Evolutionary conservation across 2,113 vertebrate species (phyloP).

Genomic region (Drymodes brunneopygia): DNA sequence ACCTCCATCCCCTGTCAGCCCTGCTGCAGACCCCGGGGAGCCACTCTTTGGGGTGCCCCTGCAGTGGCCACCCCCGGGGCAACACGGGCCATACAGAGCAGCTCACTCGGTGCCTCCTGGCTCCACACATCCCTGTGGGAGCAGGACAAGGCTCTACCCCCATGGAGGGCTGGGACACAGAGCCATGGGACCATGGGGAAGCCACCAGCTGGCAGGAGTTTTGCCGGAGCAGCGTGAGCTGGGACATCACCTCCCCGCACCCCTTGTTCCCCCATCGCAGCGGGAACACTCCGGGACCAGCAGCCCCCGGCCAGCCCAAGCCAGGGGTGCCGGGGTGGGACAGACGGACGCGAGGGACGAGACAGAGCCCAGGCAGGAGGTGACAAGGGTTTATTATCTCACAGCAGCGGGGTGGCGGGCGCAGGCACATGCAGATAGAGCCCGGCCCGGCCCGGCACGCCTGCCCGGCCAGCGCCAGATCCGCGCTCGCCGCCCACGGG

Average conservation of each 20-base stretch:
- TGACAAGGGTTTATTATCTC: slow-evolving; percentile 51
- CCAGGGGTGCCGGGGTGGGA: accelerated
- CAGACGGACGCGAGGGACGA: background rate
- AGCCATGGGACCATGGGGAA: accelerated
- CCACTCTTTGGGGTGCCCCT: background rate
- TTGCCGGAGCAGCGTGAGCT: accelerated
- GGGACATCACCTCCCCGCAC: accelerated
- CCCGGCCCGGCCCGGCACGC: background rate
- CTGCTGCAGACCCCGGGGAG: background rate
- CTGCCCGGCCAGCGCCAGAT: background rate
- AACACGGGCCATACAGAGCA: accelerated
- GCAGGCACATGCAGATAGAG: slow-evolving; percentile 19
- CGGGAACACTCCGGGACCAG: accelerated
- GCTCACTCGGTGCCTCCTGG: background rate
- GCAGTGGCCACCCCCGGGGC: accelerated
- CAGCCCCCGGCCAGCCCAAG: background rate
- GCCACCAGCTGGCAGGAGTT: background rate
- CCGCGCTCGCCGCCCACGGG: background rate
- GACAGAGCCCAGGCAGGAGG: background rate
- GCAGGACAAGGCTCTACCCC: background rate
- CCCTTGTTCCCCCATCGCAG: background rate
- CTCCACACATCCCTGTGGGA: accelerated
- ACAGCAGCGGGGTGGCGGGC: background rate
- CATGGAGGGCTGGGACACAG: accelerated
- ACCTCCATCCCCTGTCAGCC: accelerated